Evolutionary conservation across 2,888 invertebrate species (phyloP), one percentile per base, ranked within the genome.

Genomic region (Alsophila aescularia): DNA sequence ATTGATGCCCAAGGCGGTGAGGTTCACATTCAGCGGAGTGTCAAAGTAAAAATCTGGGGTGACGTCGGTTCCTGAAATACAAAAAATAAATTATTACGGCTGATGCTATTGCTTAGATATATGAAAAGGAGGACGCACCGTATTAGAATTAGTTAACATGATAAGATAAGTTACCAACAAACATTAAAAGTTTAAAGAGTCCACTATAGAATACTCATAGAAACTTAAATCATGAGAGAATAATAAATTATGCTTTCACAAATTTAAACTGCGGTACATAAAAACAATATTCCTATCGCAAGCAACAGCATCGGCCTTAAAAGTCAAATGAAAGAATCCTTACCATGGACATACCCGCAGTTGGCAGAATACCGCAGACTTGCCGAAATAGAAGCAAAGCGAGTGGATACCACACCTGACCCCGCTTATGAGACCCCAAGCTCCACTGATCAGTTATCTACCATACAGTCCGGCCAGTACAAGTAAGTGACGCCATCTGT

Each of bases 401-500:
- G n/a, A 24, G 35, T 16, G 29, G 53, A 54, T 31, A 36, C 37
- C 53, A 37, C 40, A 35, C 37, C 48, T 55, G 54, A 55, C 50
- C 50, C 45, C 36, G 31, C 50, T 50, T 56, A 51, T 56, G 55
- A 56, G 32, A 53, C 39, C 37, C 58, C 62, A 62, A 60, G 42
- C 53, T 58, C 60, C 41, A 58, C 53, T 31, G 45, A 51, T 45
- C 58, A 58, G 50, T 58, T 53, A 4, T 29, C 58, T 10, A 35
- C 52, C 27, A 39, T 44, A 39, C 54, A 58, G 40, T 37, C 45
- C 51, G 36, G 40, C 39, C 43, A 55, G 21, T 52, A 52, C 56
- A 52, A 51, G 57, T 63, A 60, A 57, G 63, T 66, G 58, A 14
- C 64, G 68, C 60, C 68, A 67, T 69, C 72, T 72, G 60, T 60